A percentile compares a stretch with the other conserved stretches of the same genome.
Evolutionary conservation across 2,113 vertebrate species (phyloP).

Genomic region (Leptobrachium leishanense): DNA sequence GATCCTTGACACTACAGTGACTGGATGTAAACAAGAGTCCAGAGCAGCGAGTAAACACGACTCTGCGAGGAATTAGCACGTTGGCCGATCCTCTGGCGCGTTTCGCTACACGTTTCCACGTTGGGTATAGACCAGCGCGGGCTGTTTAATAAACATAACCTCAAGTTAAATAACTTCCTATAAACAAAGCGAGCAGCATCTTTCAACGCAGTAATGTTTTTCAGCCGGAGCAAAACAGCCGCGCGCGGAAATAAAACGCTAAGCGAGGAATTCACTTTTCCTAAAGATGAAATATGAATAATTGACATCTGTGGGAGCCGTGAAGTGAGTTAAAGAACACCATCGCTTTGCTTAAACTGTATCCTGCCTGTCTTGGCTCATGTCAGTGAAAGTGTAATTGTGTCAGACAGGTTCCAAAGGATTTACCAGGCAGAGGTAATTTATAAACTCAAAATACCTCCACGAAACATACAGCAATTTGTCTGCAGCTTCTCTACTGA

Average conservation of each 20-base stretch:
- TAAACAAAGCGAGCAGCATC: neutral
- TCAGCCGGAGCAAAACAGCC: neutral
- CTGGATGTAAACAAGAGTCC: neutral
- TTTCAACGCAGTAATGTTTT: neutral
- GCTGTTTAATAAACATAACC: neutral
- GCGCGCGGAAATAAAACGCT: too few relatives aligned
- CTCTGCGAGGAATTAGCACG: neutral
- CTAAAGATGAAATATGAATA: neutral
- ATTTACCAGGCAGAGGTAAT: neutral
- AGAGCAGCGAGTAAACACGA: neutral
- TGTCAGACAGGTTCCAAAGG: neutral
- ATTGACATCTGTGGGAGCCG: neutral
- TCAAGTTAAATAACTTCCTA: neutral
- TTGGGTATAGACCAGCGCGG: neutral
- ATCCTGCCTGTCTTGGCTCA: neutral
- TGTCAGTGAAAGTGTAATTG: neutral
- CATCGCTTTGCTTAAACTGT: neutral
- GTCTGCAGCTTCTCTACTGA: neutral
- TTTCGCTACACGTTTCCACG: neutral
- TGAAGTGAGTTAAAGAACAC: neutral
- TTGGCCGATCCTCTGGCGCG: neutral
- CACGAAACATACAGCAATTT: neutral
- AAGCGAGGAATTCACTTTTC: neutral
- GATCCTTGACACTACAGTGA: constrained; percentile 4
- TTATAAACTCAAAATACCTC: neutral